Base-by-base conservation (phyloP, 2,113 vertebrate genomes). In the Pipra filicauda region DNA sequence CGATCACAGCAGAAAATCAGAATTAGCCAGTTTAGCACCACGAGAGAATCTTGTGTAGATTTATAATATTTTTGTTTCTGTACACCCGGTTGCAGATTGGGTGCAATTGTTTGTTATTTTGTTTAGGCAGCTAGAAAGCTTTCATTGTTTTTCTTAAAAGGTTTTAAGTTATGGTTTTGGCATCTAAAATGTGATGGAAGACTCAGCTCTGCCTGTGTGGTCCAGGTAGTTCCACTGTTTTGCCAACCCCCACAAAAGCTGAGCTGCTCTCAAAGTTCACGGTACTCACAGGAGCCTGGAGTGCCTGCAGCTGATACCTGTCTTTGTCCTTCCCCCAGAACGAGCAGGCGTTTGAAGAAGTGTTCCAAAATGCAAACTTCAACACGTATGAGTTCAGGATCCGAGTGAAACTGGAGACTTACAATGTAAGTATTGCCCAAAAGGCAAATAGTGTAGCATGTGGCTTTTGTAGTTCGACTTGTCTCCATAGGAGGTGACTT, bases 341-440 rank as follows among this genome's bases (percentile, higher is more conserved):
- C 5, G 99, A 99, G 85, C 93, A 98, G 31, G 99, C 99, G 2
- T 99, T 99, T 85, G 99, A 99, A 22, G 99, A 99, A 89, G 93
- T 99, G 90, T 99, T 99, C 97, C 99, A 99, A 76, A 98, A 99
- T 52, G 99, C 99, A 96, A 99, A 98, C 97, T 99, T 99, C 97
- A 98, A 98, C 79, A 98, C 99, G 0, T 99, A 98, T 6, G 97
- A 98, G 44, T 99, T 99, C 98, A 98, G 96, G 76, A 98, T 98
- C 98, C 95, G 99, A 93, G 98, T 99, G 84, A 99, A 99, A 92
- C 96, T 99, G 64, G 99, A 99, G 97, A 99, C 98, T 2, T 99
- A 99, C 96, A 99, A 99, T 3, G 99, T 99, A 96, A 99, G 99
- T 98, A 73, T 51, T 26, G 51, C 64, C 48, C 52, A 17, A 21